A percentile compares a stretch with the other conserved stretches of the same genome.
Conservation (phyloP, 2,797 vertebrate genomes). For the Sebastes glaucus region DNA sequence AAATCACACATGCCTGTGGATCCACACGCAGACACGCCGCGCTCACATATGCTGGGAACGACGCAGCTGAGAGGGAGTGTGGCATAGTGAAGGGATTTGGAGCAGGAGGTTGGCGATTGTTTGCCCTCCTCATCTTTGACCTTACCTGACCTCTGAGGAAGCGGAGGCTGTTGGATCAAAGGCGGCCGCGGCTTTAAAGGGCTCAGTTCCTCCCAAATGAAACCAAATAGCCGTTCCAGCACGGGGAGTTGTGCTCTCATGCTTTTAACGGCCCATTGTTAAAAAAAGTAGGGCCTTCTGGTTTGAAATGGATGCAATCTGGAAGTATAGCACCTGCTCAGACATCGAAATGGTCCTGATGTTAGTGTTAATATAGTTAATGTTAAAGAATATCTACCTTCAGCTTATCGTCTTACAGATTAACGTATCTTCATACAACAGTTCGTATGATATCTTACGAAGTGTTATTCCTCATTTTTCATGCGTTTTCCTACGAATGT, state of each 20-base stretch:
- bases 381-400: not conserved
- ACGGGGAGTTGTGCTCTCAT: not conserved
- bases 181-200: constrained; percentile 37
- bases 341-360: not conserved
- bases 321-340: not conserved
- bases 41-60: constrained; percentile 57
- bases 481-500: no score
- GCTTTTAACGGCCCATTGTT: constrained; percentile 46
- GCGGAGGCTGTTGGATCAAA: constrained; percentile 34
- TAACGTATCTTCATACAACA: not conserved
- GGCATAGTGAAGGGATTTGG: constrained; percentile 54
- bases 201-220: constrained; percentile 44
- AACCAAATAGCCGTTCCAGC: constrained; percentile 26
- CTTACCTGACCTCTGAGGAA: constrained; percentile 56
- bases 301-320: constrained; percentile 21
- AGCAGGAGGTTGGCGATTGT: constrained; percentile 67
- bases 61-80: constrained; percentile 65
- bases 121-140: constrained; percentile 72
- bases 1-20: constrained; percentile 43
- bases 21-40: constrained; percentile 15
- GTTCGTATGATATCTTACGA: fast-evolving
- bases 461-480: no score
- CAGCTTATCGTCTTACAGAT: not conserved
- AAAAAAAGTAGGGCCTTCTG: constrained; percentile 33
- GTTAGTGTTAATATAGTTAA: not conserved